A percentile compares a stretch with the other conserved stretches of the same genome.
Evolutionary conservation across 2,888 invertebrate genomes (phyloP).

Genomic region (Apotomis betuletana): DNA sequence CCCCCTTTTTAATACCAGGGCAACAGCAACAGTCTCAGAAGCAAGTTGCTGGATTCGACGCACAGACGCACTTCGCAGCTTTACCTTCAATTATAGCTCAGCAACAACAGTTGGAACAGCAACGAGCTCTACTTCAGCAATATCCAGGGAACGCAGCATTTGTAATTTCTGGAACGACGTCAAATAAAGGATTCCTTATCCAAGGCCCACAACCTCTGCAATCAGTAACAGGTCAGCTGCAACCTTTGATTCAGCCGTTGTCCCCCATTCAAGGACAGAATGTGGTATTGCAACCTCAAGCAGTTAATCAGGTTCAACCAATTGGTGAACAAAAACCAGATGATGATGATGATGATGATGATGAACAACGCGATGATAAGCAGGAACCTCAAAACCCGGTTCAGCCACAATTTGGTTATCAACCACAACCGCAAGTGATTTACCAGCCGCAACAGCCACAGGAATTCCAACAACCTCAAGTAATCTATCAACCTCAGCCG

Average conservation of each 20-base stretch:
- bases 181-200: constrained; percentile 42
- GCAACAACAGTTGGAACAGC: constrained; percentile 53
- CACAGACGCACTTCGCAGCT: constrained; percentile 70
- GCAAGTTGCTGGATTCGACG: constrained; percentile 65
- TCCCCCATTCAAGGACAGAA: constrained; percentile 58
- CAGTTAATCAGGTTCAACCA: constrained; percentile 49
- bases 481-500: constrained; percentile 10
- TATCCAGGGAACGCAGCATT: constrained; percentile 55
- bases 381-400: constrained; percentile 46
- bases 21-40: constrained; percentile 59
- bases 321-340: constrained; percentile 43
- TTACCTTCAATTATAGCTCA: constrained; percentile 72
- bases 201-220: constrained; percentile 47
- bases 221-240: constrained; percentile 47
- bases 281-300: constrained; percentile 54
- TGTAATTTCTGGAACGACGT: constrained; percentile 54
- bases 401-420: constrained; percentile 28
- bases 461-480: constrained; percentile 36
- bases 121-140: constrained; percentile 49
- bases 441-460: constrained; percentile 38
- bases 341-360: constrained; percentile 34
- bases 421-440: constrained; percentile 44
- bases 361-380: constrained; percentile 36
- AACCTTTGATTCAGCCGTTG: constrained; percentile 46
- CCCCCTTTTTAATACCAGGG: constrained; percentile 57